A percentile compares a stretch with the other conserved stretches of the same genome.
These are phyloP conservation scores for Xanthostigma xanthostigma DNA, from an alignment of 2,888 invertebrate genomes.

Conservation along the genomic window DNA sequence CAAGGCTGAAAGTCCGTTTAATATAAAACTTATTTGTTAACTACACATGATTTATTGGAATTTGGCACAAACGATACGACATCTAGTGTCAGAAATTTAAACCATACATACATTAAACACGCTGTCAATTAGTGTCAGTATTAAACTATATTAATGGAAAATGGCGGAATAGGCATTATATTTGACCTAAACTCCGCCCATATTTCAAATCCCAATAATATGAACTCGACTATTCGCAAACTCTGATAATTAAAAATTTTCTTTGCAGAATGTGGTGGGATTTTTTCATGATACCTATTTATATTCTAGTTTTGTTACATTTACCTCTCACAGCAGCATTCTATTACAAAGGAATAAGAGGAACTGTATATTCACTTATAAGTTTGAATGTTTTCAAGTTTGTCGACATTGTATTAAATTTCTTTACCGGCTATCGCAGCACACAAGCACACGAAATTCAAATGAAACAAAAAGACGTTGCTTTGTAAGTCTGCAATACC, in stretches of 20 bases:
- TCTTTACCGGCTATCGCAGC: slow-evolving; percentile 25
- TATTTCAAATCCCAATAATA: too few species aligned
- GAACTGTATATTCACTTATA: slow-evolving; percentile 18
- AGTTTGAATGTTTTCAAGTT: slow-evolving; percentile 19
- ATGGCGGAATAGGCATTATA: too few species aligned
- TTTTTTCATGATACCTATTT: slow-evolving; percentile 21
- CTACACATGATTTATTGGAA: too few species aligned
- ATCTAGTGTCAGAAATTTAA: too few species aligned
- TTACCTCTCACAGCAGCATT: slow-evolving; percentile 24
- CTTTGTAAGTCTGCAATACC: slow-evolving; percentile 6
- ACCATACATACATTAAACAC: too few species aligned
- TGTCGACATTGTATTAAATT: slow-evolving; percentile 23
- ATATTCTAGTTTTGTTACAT: slow-evolving; percentile 17
- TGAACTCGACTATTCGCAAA: slow-evolving; percentile 8
- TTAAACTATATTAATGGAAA: too few species aligned
- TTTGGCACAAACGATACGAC: too few species aligned
- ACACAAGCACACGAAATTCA: slow-evolving; percentile 18
- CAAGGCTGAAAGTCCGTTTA: too few species aligned
- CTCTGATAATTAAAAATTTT: not conserved
- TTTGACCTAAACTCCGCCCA: too few species aligned
- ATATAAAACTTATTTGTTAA: too few species aligned
- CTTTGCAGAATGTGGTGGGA: slow-evolving; percentile 24
- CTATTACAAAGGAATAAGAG: slow-evolving; percentile 9
- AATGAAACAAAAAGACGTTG: slow-evolving; percentile 17
- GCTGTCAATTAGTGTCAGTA: too few species aligned